A percentile compares a stretch with the other conserved stretches of the same genome.
Evolutionary conservation across 2,888 invertebrate species (phyloP).

Genomic region (Chymomyza amoena): DNA sequence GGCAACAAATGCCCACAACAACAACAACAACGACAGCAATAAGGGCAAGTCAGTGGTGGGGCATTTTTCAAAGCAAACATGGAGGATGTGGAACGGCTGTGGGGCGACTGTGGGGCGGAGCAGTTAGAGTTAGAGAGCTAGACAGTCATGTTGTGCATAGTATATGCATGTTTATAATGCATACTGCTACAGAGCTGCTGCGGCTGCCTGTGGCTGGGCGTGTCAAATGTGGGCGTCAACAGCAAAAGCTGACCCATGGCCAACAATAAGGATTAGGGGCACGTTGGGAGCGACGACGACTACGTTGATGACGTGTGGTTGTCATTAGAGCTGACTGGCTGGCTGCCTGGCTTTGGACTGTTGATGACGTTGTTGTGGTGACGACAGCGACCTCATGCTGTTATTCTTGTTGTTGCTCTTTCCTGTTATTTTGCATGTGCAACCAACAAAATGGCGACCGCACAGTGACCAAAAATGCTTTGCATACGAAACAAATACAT

Average conservation of each 20-base stretch:
- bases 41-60: constrained; percentile 11
- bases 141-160: constrained; percentile 5
- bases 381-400: not conserved
- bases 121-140: not conserved
- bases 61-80: constrained; percentile 31
- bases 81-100: not conserved
- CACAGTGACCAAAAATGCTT: constrained; percentile 60
- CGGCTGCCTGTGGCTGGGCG: constrained; percentile 47
- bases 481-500: not conserved
- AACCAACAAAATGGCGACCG: constrained; percentile 56
- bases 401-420: constrained; percentile 3
- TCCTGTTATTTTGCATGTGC: constrained; percentile 12
- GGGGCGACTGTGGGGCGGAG: not conserved
- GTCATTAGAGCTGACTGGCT: constrained; percentile 69
- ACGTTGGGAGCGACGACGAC: constrained; percentile 29
- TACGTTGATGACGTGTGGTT: constrained; percentile 68
- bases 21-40: constrained; percentile 16
- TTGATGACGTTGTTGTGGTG: constrained; percentile 55
- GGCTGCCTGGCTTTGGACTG: constrained; percentile 40
- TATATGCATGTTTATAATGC: constrained; percentile 45
- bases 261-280: constrained; percentile 1
- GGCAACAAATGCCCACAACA: constrained; percentile 17
- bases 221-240: constrained; percentile 61
- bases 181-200: constrained; percentile 18
- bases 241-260: constrained; percentile 27